Conservation (phyloP, 2,888 invertebrate species). For the Ecliptopera silaceata region DNA sequence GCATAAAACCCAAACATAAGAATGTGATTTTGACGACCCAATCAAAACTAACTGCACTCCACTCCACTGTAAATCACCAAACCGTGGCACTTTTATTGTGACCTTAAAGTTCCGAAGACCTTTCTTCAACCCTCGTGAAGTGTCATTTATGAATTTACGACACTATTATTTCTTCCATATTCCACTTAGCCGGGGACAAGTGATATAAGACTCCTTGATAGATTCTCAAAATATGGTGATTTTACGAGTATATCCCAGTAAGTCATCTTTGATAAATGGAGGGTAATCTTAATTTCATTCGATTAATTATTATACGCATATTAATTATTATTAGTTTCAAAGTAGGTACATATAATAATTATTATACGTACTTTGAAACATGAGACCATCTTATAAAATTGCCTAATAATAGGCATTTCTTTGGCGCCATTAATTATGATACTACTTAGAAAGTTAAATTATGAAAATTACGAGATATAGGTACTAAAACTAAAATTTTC, state of each 20-base stretch:
- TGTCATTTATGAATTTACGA: slow-evolving; percentile 69
- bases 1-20: neutral
- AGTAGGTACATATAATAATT: no score
- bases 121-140: slow-evolving; percentile 53
- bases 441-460: no score
- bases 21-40: slow-evolving; percentile 5
- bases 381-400: no score
- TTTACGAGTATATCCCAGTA: slow-evolving; percentile 31
- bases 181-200: slow-evolving; percentile 43
- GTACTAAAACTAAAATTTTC: no score
- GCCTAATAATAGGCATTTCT: no score
- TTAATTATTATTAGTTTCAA: no score
- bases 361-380: no score
- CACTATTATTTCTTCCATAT: slow-evolving; percentile 56
- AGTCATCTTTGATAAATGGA: slow-evolving; percentile 14
- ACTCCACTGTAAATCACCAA: slow-evolving; percentile 52
- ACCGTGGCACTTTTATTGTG: slow-evolving; percentile 65
- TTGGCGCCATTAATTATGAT: no score
- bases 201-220: slow-evolving; percentile 43
- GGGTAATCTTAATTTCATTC: slow-evolving; percentile 14
- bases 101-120: slow-evolving; percentile 64
- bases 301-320: neutral
- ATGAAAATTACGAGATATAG: no score
- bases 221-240: slow-evolving; percentile 39
- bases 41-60: slow-evolving; percentile 18